A percentile compares a stretch with the other conserved stretches of the same genome.
phyloP scores from a whole-genome alignment of 1,140 invertebrate genomes.

The Panulirus ornatus region DNA sequence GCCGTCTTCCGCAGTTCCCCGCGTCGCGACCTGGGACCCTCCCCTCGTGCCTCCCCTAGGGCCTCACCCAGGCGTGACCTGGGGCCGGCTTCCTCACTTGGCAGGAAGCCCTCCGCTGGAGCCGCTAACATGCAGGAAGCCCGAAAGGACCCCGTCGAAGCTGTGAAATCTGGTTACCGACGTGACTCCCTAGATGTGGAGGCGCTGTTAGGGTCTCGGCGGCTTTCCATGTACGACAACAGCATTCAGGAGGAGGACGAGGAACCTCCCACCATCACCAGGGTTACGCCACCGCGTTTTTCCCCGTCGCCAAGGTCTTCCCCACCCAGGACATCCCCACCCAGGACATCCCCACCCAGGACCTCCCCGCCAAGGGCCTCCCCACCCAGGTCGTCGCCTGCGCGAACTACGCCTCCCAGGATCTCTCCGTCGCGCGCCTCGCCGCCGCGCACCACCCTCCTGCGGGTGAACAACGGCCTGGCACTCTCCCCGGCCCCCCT shows the following conservation, averaged over 20 bases:
- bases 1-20: conserved; percentile 50
- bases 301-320: conserved; percentile 53
- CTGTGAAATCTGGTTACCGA: conserved; percentile 42
- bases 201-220: conserved; percentile 57
- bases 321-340: conserved; percentile 20
- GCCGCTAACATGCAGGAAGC: not conserved
- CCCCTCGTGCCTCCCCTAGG: too few relatives aligned
- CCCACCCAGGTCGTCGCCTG: not conserved
- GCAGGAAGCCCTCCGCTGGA: conserved; percentile 23
- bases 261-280: conserved; percentile 21
- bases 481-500: not conserved
- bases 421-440: conserved; percentile 8
- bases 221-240: conserved; percentile 67
- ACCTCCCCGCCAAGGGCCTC: not conserved
- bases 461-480: conserved; percentile 37
- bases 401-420: conserved; percentile 3
- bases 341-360: conserved; percentile 10
- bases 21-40: conserved; percentile 29
- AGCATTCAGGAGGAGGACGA: conserved; percentile 70
- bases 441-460: conserved; percentile 12
- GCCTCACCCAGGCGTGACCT: conserved; percentile 28
- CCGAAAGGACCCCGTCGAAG: not conserved
- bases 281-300: conserved; percentile 47
- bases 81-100: not conserved
- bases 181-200: conserved; percentile 73